Evolutionary conservation across 2,888 invertebrate species (phyloP), one percentile per base, ranked within the genome.

Genomic region (Philonicus albiceps): DNA sequence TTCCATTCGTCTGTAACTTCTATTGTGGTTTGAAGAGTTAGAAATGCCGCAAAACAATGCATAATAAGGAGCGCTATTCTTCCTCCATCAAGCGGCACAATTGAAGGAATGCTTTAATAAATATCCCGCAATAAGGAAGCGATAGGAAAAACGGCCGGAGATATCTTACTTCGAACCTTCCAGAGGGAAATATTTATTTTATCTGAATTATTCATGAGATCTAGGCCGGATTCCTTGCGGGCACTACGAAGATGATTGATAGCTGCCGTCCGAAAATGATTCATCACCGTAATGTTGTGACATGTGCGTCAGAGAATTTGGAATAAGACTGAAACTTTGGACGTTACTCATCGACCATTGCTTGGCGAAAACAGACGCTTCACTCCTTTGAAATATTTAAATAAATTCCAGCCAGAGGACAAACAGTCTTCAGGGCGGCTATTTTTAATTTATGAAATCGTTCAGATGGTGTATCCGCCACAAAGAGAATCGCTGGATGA

Each of bases 201-300:
- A 55, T 81, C 81, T 81, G 81, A 81, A 81, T 81, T 31, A 81
- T 81, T 81, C 81, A 81, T 81, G 64, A 81, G 55, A 31, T 27
- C 34, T 64, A 34, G 8, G 27, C 53, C 49, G 11, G 27, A 53
- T 22, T 27, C 49, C 34, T 55, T 55, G 31, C 55, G 30, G 53
- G 55, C 55, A 55, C 64, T 81, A n/a, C 5, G 34, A 55, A 81
- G 34, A 64, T 81, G 81, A 81, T 81, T 81, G 81, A 81, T 81
- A 37, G n/a, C 2, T 19, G 27, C 7, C 37, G 64, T 31, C 81
- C 81, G 34, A 81, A 81, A 81, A 6, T 37, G 16, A 81, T 81
- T 55, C 53, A 55, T 81, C 81, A 81, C 16, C 4, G 16, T 4
- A 81, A 64, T 34, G n/a, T 74, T 34, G 74, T 74, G 81, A 55